phyloP scores from a whole-genome alignment of 2,113 vertebrate species.

The Gadus macrocephalus region DNA sequence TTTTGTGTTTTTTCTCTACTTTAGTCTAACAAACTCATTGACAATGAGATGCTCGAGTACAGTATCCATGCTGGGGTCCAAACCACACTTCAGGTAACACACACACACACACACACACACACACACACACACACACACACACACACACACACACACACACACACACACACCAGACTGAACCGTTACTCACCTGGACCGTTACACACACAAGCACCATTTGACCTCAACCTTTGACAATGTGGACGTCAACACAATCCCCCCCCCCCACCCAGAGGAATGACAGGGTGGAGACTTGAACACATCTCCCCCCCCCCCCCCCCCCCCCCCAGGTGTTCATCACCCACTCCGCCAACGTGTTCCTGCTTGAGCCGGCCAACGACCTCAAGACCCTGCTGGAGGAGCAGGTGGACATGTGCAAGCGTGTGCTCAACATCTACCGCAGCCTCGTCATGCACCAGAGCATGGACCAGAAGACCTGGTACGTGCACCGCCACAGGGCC shows the following conservation, averaged over 20 bases:
- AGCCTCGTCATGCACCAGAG: slow-evolving; percentile 97
- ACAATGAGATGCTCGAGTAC: slow-evolving; percentile 80
- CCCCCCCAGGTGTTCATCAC: slow-evolving; percentile 88
- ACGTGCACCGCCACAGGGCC: slow-evolving; percentile 28
- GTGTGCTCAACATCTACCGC: slow-evolving; percentile 97
- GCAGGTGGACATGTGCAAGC: slow-evolving; percentile 98
- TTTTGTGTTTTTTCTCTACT: no score
- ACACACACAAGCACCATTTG: no score
- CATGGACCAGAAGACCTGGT: slow-evolving; percentile 99
- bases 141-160: no score
- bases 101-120: not conserved
- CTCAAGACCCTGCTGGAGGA: slow-evolving; percentile 91
- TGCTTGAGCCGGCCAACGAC: slow-evolving; percentile 95
- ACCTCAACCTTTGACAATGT: no score
- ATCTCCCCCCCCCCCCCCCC: not conserved
- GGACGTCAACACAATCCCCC: no score
- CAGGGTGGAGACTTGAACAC: no score
- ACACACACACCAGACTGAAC: no score
- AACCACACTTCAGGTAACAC: slow-evolving; percentile 86
- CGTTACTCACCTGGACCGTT: no score
- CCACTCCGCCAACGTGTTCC: slow-evolving; percentile 95
- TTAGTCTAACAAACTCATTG: slow-evolving; percentile 64
- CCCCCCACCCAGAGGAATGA: no score
- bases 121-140: no score
- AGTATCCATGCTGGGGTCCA: slow-evolving; percentile 87